Percentiles rank a stretch among this genome's conserved stretches.
phyloP scores from a whole-genome alignment of 53 echinoderm and acorn worm species.

The Actinopyga echinites region DNA sequence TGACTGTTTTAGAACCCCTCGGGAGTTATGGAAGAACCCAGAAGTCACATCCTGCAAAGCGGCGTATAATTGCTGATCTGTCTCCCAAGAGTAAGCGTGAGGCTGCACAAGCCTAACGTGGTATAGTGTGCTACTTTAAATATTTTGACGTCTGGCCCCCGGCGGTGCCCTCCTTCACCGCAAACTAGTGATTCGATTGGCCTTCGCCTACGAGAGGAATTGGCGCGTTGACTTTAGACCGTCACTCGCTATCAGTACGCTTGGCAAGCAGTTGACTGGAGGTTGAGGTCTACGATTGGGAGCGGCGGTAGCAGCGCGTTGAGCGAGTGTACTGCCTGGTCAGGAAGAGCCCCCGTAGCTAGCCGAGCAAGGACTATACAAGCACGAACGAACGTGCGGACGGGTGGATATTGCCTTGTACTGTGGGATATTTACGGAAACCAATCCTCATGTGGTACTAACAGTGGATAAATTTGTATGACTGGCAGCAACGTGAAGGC shows the following conservation, averaged over 20 bases:
- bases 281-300: conserved; percentile 5
- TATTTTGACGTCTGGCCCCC: conserved; percentile 35
- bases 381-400: no score
- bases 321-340: conserved; percentile 17
- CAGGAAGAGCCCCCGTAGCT: no score
- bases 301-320: conserved; percentile 28
- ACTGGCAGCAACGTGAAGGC: not conserved
- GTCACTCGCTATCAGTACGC: conserved; percentile 22
- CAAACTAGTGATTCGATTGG: conserved; percentile 30
- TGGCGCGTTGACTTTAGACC: conserved; percentile 7
- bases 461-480: conserved; percentile 32
- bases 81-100: conserved; percentile 28
- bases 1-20: conserved; percentile 3
- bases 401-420: no score
- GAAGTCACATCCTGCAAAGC: not conserved
- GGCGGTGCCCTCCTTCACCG: conserved; percentile 32
- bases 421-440: conserved; percentile 10
- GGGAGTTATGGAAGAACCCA: conserved; percentile 19
- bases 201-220: conserved; percentile 16
- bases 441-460: conserved; percentile 9
- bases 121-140: conserved; percentile 26
- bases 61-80: conserved; percentile 32
- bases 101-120: conserved; percentile 1
- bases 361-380: no score
- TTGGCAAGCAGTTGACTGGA: conserved; percentile 23